phyloP scores from a whole-genome alignment of 2,797 vertebrate species.

The Poecilia velifera region DNA sequence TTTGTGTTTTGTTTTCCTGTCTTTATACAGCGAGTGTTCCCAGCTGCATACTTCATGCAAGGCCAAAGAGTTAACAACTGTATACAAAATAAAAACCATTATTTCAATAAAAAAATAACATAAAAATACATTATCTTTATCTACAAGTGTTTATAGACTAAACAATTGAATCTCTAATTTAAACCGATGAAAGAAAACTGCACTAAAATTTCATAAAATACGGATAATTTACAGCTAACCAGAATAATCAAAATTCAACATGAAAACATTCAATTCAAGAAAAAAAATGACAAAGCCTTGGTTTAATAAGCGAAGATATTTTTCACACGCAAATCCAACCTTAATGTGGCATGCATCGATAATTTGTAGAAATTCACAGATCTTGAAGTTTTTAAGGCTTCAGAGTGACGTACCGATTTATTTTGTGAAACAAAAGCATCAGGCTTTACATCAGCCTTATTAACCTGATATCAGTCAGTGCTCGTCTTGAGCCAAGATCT shows the following conservation, averaged over 20 bases:
- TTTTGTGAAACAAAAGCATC: not conserved
- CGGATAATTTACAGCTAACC: not conserved
- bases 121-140: not conserved
- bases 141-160: not conserved
- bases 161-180: not conserved
- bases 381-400: not conserved
- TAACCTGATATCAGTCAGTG: too few species aligned
- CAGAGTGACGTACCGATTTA: not conserved
- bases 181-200: not conserved
- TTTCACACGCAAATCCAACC: too few species aligned
- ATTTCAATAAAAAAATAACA: not conserved
- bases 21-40: too few species aligned
- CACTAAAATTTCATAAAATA: not conserved
- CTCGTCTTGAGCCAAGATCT: constrained; percentile 37
- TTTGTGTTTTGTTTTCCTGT: too few species aligned
- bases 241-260: not conserved
- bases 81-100: not conserved
- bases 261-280: not conserved
- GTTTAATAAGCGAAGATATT: not conserved
- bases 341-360: too few species aligned
- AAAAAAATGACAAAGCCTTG: not conserved
- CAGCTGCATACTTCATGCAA: not conserved
- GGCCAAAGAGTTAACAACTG: not conserved
- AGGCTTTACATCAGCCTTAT: not conserved
- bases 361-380: not conserved